phyloP scores from a whole-genome alignment of 1,140 invertebrate genomes.

The Macrotrachela quadricornifera region DNA sequence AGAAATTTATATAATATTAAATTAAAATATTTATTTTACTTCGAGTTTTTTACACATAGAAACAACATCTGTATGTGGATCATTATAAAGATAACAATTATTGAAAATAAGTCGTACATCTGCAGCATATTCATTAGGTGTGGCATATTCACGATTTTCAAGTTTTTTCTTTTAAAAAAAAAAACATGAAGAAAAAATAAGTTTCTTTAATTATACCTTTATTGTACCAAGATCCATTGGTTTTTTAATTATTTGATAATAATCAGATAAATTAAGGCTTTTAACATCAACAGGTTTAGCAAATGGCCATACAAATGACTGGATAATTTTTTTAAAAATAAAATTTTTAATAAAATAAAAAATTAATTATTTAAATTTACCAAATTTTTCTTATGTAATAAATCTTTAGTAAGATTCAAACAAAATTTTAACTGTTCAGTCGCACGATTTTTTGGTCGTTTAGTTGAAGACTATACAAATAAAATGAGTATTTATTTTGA shows the following conservation, averaged over 20 bases:
- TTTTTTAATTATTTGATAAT: constrained; percentile 95
- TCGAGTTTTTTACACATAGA: constrained; percentile 85
- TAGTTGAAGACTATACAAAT: no score
- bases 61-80: constrained; percentile 88
- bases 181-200: neutral
- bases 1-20: no score
- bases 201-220: constrained; percentile 40
- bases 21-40: constrained; percentile 14
- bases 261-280: constrained; percentile 76
- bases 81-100: constrained; percentile 97
- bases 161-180: constrained; percentile 50
- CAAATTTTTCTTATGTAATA: constrained; percentile 83
- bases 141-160: constrained; percentile 75
- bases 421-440: constrained; percentile 53
- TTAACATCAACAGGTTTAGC: constrained; percentile 95
- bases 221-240: constrained; percentile 97
- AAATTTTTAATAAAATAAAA: no score
- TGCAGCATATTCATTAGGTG: constrained; percentile 67
- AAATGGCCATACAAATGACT: constrained; percentile 94
- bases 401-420: constrained; percentile 77
- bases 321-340: no score
- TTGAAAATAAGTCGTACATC: constrained; percentile 94
- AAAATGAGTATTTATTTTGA: no score
- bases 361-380: no score
- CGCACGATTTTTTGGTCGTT: constrained; percentile 21